Conservation (phyloP, 2,113 vertebrate genomes). For the Notechis scutatus region DNA sequence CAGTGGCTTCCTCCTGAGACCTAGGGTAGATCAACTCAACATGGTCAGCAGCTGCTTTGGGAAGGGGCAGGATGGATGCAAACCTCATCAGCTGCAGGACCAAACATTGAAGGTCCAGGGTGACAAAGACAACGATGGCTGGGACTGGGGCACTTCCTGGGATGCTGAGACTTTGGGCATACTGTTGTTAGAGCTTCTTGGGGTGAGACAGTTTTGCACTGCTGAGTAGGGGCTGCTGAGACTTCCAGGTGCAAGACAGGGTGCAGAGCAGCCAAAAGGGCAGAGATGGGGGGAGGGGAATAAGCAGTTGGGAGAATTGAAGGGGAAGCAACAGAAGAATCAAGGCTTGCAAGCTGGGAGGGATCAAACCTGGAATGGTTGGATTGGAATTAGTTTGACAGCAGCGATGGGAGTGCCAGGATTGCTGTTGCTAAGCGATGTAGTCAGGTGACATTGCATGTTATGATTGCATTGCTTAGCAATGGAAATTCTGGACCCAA, state of each 20-base stretch:
- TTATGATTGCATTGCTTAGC: background rate
- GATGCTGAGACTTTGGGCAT: background rate
- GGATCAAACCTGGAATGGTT: background rate
- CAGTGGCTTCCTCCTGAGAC: background rate
- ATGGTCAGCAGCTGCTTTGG: too few species aligned
- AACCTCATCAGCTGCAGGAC: background rate
- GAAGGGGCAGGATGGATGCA: background rate
- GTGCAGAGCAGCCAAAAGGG: background rate
- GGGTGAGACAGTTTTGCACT: background rate
- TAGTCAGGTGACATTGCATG: background rate
- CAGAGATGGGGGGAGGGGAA: background rate
- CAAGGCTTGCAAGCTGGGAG: background rate
- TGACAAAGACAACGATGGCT: background rate
- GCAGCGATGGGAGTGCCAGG: background rate
- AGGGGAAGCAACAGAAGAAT: background rate
- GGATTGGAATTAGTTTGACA: background rate
- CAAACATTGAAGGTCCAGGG: background rate
- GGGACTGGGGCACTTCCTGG: background rate
- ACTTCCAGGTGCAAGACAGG: background rate
- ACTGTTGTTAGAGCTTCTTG: background rate
- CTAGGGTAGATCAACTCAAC: too few species aligned
- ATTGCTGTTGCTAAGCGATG: background rate
- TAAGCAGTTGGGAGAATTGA: background rate
- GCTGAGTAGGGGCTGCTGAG: too few species aligned
- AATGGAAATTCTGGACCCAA: background rate